Evolutionary conservation across 1,140 invertebrate genomes (phyloP).

Genomic region (Patella vulgata): DNA sequence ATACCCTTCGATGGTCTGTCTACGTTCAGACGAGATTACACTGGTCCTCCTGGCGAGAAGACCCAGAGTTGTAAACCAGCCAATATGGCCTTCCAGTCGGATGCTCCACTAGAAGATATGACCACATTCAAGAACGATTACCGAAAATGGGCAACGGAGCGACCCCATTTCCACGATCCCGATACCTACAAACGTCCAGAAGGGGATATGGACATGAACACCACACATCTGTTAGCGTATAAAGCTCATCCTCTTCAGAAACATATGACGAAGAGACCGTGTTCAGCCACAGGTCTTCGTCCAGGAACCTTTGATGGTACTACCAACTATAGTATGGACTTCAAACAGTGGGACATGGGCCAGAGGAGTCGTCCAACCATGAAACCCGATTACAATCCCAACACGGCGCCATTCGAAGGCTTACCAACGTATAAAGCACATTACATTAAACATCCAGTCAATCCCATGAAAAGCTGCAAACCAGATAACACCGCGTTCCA

Average conservation of each 20-base stretch:
- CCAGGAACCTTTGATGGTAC: slow-evolving; percentile 59
- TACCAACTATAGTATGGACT: slow-evolving; percentile 65
- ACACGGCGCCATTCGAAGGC: slow-evolving; percentile 63
- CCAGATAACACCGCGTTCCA: slow-evolving; percentile 47
- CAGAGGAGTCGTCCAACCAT: slow-evolving; percentile 38
- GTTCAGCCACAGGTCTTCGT: slow-evolving; percentile 35
- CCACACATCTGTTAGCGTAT: slow-evolving; percentile 59
- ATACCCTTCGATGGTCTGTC: slow-evolving; percentile 61
- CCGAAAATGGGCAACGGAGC: slow-evolving; percentile 58
- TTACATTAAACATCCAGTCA: slow-evolving; percentile 49
- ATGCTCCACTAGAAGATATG: slow-evolving; percentile 57
- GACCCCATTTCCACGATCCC: slow-evolving; percentile 51
- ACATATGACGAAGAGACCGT: slow-evolving; percentile 40
- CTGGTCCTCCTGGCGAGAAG: slow-evolving; percentile 45
- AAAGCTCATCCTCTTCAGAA: slow-evolving; percentile 47
- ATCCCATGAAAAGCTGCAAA: slow-evolving; percentile 46
- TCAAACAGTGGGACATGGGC: slow-evolving; percentile 56
- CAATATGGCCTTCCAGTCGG: slow-evolving; percentile 50
- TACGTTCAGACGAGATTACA: slow-evolving; percentile 63
- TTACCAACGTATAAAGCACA: slow-evolving; percentile 61
- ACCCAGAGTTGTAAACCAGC: slow-evolving; percentile 55
- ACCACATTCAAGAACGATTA: slow-evolving; percentile 65
- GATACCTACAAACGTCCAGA: slow-evolving; percentile 59
- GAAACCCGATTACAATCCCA: slow-evolving; percentile 57
- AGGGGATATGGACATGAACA: slow-evolving; percentile 65